A percentile compares a stretch with the other conserved stretches of the same genome.
These are phyloP conservation scores for Climacteris rufus DNA, from an alignment of 2,113 vertebrate genomes.

Conservation along the genomic window DNA sequence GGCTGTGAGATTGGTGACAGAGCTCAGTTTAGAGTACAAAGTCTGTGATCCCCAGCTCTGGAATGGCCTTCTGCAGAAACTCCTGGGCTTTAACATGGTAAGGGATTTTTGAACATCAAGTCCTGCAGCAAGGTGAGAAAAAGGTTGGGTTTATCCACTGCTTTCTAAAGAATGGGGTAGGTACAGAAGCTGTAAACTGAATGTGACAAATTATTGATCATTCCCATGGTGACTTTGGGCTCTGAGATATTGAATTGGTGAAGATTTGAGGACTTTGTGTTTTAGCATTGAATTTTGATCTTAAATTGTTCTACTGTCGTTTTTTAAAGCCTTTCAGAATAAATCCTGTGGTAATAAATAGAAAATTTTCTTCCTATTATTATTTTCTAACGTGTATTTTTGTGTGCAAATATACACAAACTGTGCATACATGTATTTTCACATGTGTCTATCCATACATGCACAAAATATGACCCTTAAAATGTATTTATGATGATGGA, in stretches of 20 bases:
- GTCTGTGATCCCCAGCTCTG: constrained; percentile 89
- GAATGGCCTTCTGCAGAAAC: constrained; percentile 91
- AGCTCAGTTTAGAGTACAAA: constrained; percentile 89
- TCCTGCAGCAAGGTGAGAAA: neutral
- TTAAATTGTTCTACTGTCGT: neutral
- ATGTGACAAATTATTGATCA: neutral
- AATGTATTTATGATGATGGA: neutral
- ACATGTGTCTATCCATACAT: accelerated
- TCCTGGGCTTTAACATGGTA: constrained; percentile 89
- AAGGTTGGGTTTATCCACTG: neutral
- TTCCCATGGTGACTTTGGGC: neutral
- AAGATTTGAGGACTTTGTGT: neutral
- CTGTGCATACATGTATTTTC: neutral
- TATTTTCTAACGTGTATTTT: neutral
- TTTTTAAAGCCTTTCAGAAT: neutral
- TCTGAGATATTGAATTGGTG: neutral
- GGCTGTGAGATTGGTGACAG: constrained; percentile 88
- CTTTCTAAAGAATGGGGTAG: neutral
- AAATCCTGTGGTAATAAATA: neutral
- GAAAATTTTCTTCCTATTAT: neutral
- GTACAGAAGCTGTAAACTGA: neutral
- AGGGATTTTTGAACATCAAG: neutral
- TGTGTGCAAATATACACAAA: neutral
- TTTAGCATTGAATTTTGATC: neutral
- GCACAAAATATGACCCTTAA: neutral